Evolutionary conservation across 2,888 invertebrate genomes (phyloP).

Genomic region (Melikaiella ostensackeni): DNA sequence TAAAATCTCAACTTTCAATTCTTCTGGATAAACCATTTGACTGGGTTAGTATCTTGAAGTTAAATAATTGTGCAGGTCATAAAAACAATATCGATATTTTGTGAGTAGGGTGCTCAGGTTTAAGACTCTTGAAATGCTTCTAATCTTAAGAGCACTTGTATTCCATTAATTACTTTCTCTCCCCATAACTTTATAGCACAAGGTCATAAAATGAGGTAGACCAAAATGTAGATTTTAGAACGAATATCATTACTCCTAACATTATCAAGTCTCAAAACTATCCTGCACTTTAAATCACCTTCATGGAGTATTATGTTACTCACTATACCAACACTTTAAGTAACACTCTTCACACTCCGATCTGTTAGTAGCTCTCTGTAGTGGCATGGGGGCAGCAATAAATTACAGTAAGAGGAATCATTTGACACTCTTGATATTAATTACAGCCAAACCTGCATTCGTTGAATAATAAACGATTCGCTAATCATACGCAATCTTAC

Average conservation of each 20-base stretch:
- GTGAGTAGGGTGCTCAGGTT: too few species aligned
- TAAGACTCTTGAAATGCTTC: too few species aligned
- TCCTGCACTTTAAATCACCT: conserved; percentile 1
- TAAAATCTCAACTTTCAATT: too few species aligned
- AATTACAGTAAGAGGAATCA: conserved; percentile 35
- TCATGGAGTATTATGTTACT: conserved; percentile 28
- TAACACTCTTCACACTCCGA: conserved; percentile 32
- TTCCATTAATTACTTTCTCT: neutral
- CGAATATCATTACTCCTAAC: neutral
- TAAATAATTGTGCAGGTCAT: too few species aligned
- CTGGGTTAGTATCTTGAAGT: too few species aligned
- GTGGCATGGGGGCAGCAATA: conserved; percentile 22
- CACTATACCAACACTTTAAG: conserved; percentile 31
- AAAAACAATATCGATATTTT: too few species aligned
- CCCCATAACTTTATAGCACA: neutral
- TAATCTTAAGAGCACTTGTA: neutral
- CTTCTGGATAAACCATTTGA: too few species aligned
- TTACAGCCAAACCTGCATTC: conserved; percentile 33
- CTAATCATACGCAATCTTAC: conserved; percentile 36
- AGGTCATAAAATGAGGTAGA: neutral
- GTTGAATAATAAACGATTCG: conserved; percentile 34
- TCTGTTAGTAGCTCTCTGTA: conserved; percentile 30
- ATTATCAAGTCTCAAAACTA: conserved; percentile 7
- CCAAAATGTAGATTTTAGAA: neutral
- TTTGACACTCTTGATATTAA: conserved; percentile 36